These are phyloP conservation scores for Coenonympha arcania DNA, from an alignment of 2,888 invertebrate genomes.

Conservation along the genomic window DNA sequence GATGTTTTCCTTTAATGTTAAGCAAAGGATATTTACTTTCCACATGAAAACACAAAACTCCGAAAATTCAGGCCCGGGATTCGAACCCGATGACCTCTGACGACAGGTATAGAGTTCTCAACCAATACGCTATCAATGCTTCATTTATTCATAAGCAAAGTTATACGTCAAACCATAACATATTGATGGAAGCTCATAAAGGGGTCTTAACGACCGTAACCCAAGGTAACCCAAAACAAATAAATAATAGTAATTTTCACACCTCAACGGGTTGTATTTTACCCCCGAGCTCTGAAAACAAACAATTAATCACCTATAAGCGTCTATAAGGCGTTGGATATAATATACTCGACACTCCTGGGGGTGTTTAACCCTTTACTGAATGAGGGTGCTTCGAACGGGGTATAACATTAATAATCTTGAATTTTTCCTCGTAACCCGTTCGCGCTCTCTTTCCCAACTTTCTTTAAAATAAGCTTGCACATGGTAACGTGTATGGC, in stretches of 20 bases:
- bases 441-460: no score
- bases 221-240: neutral
- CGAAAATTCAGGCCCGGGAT: no score
- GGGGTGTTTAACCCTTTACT: conserved; percentile 16
- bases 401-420: neutral
- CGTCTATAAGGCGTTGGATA: conserved; percentile 20
- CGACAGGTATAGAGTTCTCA: no score
- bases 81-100: no score
- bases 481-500: no score
- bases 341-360: conserved; percentile 23
- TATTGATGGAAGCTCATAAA: neutral
- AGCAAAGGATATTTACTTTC: no score
- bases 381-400: conserved; percentile 6
- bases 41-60: no score
- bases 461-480: no score
- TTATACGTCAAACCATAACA: neutral
- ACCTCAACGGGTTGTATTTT: conserved; percentile 5
- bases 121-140: no score
- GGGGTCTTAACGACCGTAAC: neutral
- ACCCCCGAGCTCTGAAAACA: conserved; percentile 18
- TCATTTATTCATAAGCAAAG: no score
- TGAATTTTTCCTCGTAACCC: no score
- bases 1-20: no score
- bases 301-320: conserved; percentile 25
- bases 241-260: conserved; percentile 1